Conservation (phyloP, 1,140 invertebrate genomes). For the Helicoverpa zea region DNA sequence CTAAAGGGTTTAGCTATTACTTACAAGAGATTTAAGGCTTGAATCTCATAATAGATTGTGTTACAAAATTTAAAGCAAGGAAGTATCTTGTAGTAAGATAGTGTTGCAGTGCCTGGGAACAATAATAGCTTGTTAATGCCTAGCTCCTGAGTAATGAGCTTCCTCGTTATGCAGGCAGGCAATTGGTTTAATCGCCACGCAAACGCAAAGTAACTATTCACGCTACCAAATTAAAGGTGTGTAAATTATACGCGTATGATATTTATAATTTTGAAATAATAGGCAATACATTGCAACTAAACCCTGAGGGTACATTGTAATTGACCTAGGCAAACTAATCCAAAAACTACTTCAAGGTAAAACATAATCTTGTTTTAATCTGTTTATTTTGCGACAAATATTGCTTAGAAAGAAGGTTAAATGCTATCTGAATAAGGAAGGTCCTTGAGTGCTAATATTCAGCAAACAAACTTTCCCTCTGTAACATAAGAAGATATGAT, state of each 20-base stretch:
- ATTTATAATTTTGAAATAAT: slow-evolving; percentile 37
- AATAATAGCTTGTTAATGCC: slow-evolving; percentile 48
- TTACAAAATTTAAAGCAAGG: slow-evolving; percentile 6
- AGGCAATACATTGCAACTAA: not conserved
- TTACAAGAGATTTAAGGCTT: not conserved
- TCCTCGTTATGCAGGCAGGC: slow-evolving; percentile 45
- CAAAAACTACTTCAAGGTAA: not conserved
- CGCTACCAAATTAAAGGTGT: slow-evolving; percentile 37
- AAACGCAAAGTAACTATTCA: slow-evolving; percentile 25
- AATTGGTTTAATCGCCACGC: slow-evolving; percentile 46
- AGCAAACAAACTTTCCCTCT: slow-evolving; percentile 33
- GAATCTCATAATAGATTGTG: not conserved
- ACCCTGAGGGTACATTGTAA: not conserved
- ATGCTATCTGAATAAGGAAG: not conserved
- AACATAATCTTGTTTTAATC: not conserved
- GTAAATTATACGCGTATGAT: slow-evolving; percentile 36
- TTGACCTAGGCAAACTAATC: not conserved
- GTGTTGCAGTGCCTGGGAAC: slow-evolving; percentile 33
- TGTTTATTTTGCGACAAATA: not conserved
- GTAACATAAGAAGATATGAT: slow-evolving; percentile 40
- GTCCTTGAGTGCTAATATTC: not conserved
- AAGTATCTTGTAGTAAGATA: slow-evolving; percentile 16
- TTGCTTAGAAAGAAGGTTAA: slow-evolving; percentile 3
- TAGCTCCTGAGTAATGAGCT: slow-evolving; percentile 45
- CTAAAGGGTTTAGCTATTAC: too few relatives aligned